Evolutionary conservation across 2,888 invertebrate species (phyloP).

Genomic region (Lasioglossum pauxillum): DNA sequence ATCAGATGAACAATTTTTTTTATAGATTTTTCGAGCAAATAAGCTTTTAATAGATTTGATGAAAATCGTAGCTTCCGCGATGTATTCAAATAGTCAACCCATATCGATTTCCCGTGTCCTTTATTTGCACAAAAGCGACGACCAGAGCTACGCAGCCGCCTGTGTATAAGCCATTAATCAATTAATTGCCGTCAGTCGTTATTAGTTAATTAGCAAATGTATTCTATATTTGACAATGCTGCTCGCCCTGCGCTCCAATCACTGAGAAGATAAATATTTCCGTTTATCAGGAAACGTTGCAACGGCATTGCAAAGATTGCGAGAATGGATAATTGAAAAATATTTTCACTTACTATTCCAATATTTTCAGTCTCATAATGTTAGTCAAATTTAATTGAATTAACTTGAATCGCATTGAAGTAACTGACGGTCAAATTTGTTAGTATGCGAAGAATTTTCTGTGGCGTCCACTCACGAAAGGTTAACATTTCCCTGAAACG

Average conservation of each 20-base stretch:
- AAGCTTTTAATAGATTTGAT: neutral
- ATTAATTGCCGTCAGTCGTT: conserved; percentile 25
- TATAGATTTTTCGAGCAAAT: neutral
- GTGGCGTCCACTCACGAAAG: neutral
- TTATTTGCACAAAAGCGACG: conserved; percentile 1
- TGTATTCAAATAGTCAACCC: neutral
- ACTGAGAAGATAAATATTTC: conserved; percentile 7
- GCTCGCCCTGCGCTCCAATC: neutral
- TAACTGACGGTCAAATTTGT: too few relatives aligned
- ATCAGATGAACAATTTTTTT: neutral
- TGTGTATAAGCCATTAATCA: conserved; percentile 27
- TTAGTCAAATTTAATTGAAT: neutral
- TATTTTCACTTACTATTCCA: neutral
- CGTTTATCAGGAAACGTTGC: neutral
- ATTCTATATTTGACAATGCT: neutral
- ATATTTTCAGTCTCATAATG: neutral
- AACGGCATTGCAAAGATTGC: neutral
- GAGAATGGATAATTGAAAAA: neutral
- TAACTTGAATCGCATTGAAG: neutral
- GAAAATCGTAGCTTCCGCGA: neutral
- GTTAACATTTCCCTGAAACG: neutral
- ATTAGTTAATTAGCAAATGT: conserved; percentile 34
- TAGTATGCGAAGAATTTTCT: neutral
- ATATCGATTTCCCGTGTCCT: conserved; percentile 17
- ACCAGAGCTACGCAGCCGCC: neutral